Percentiles rank a stretch among this genome's conserved stretches.
Conservation (phyloP, 2,113 vertebrate species). For the Spheniscus mendiculus region DNA sequence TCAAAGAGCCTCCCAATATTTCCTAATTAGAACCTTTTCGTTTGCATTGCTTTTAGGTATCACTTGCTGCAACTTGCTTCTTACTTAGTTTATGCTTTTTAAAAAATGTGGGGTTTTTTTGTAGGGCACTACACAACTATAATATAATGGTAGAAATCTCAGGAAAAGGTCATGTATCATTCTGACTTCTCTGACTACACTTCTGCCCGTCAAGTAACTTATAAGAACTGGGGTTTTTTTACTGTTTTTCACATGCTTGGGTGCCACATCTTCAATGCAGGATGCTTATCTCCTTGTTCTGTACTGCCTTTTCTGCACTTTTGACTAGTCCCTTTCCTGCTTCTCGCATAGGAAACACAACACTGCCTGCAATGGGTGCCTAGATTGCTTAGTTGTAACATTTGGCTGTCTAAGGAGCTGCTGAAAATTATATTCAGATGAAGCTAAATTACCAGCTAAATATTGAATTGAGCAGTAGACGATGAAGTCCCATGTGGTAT, state of each 20-base stretch:
- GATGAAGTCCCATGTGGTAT: constrained; percentile 17
- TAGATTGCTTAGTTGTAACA: background rate
- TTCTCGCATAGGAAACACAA: background rate
- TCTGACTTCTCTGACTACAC: background rate
- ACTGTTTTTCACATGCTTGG: background rate
- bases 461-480: constrained; percentile 20
- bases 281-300: background rate
- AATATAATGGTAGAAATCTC: background rate
- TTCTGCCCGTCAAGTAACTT: background rate
- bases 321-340: background rate
- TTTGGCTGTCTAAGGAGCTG: background rate
- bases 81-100: background rate
- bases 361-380: background rate
- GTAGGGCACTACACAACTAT: background rate
- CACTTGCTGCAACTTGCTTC: background rate
- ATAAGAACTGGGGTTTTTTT: rapidly evolving
- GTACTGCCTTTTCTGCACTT: background rate
- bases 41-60: background rate
- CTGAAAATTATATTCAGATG: background rate
- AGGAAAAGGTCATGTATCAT: background rate
- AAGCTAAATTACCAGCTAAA: constrained; percentile 28
- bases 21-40: background rate
- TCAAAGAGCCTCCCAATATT: background rate
- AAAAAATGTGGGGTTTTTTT: background rate
- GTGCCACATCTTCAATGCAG: background rate